A percentile compares a stretch with the other conserved stretches of the same genome.
Conservation (phyloP, 2,888 invertebrate genomes). For the Scaptomyza tumidula region DNA sequence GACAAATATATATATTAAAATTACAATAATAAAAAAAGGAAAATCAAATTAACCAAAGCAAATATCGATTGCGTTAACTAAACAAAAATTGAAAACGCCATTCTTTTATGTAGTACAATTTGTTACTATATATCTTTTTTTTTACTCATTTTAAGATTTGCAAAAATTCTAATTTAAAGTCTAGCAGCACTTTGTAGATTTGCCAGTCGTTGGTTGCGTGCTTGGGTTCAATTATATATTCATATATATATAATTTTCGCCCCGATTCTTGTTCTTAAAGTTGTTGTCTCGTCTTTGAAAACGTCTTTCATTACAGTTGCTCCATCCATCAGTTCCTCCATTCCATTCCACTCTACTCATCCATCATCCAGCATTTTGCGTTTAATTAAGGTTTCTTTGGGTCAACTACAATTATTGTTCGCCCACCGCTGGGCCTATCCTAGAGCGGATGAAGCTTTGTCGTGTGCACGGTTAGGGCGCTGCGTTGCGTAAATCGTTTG, state of each 20-base stretch:
- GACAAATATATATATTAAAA: slow-evolving; percentile 50
- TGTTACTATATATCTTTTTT: slow-evolving; percentile 40
- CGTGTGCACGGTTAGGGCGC: slow-evolving; percentile 83
- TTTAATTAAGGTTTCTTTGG: slow-evolving; percentile 63
- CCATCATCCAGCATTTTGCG: slow-evolving; percentile 5
- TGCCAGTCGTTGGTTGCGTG: slow-evolving; percentile 75
- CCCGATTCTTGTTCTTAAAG: slow-evolving; percentile 25
- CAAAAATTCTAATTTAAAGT: slow-evolving; percentile 70
- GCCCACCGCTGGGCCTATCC: slow-evolving; percentile 80
- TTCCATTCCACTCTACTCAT: slow-evolving; percentile 1
- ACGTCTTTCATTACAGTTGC: slow-evolving; percentile 70
- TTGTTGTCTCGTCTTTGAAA: slow-evolving; percentile 72
- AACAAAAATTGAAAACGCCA: slow-evolving; percentile 45
- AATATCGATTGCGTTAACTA: slow-evolving; percentile 52
- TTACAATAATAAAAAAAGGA: slow-evolving; percentile 43
- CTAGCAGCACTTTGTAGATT: slow-evolving; percentile 75
- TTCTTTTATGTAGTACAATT: slow-evolving; percentile 53
- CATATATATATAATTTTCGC: slow-evolving; percentile 14
- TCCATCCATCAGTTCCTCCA: slow-evolving; percentile 18
- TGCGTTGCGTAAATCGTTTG: slow-evolving; percentile 83
- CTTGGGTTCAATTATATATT: slow-evolving; percentile 23
- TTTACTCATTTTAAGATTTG: slow-evolving; percentile 37
- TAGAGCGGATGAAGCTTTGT: slow-evolving; percentile 84
- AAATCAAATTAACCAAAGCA: slow-evolving; percentile 51
- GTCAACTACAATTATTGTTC: slow-evolving; percentile 55